Evolutionary conservation across 2,888 invertebrate genomes (phyloP).

Genomic region (Marasmarcha lunaedactyla): DNA sequence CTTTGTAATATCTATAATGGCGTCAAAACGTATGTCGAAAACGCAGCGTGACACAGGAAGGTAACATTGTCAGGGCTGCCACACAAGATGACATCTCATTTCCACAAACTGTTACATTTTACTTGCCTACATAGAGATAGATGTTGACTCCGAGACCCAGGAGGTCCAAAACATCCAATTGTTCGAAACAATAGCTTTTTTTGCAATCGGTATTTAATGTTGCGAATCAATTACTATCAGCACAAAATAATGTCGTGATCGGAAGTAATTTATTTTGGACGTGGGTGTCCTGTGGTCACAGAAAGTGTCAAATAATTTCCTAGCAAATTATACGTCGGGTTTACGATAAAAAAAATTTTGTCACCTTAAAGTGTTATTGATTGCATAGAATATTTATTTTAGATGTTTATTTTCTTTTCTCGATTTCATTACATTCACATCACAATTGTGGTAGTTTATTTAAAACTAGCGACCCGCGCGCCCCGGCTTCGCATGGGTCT

Average conservation of each 20-base stretch:
- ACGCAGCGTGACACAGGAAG: slow-evolving; percentile 64
- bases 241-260: slow-evolving; percentile 36
- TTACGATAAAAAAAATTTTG: too few species aligned
- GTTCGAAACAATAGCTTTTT: slow-evolving; percentile 30
- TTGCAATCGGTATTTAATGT: slow-evolving; percentile 2
- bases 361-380: too few species aligned
- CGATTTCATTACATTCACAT: too few species aligned
- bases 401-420: too few species aligned
- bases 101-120: slow-evolving; percentile 34
- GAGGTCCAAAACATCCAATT: slow-evolving; percentile 37
- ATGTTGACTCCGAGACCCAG: slow-evolving; percentile 33
- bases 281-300: slow-evolving; percentile 25
- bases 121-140: slow-evolving; percentile 50
- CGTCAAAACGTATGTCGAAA: slow-evolving; percentile 63
- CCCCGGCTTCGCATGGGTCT: too few species aligned
- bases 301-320: slow-evolving; percentile 27
- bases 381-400: too few species aligned
- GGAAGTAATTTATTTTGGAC: slow-evolving; percentile 38
- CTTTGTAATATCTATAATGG: slow-evolving; percentile 50
- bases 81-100: slow-evolving; percentile 60
- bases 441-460: too few species aligned
- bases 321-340: slow-evolving; percentile 18
- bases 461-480: too few species aligned
- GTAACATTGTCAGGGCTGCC: slow-evolving; percentile 47
- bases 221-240: slow-evolving; percentile 18